Evolutionary conservation across 2,797 vertebrate genomes (phyloP).

Genomic region (Coccyzus lansbergi): DNA sequence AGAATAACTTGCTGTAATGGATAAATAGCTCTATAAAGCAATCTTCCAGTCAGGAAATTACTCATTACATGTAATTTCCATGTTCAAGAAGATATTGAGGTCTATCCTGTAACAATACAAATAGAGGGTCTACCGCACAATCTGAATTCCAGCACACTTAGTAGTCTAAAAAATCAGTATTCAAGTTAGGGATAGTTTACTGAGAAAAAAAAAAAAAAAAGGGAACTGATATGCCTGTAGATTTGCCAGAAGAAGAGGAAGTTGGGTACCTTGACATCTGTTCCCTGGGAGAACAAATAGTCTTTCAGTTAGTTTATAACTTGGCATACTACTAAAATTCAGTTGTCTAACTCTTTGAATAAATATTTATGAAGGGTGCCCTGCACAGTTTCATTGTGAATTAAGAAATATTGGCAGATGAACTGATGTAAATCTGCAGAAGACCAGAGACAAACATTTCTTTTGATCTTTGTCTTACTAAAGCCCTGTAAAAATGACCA

Average conservation of each 20-base stretch:
- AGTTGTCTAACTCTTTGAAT: constrained; percentile 64
- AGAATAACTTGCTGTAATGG: constrained; percentile 58
- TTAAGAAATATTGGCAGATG: constrained; percentile 78
- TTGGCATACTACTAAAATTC: constrained; percentile 69
- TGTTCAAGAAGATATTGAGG: constrained; percentile 41
- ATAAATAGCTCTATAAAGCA: constrained; percentile 60
- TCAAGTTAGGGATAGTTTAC: constrained; percentile 17
- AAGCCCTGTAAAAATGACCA: constrained; percentile 80
- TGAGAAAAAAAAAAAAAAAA: constrained; percentile 7
- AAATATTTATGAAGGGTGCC: constrained; percentile 75
- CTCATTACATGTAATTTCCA: constrained; percentile 65
- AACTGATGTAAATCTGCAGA: constrained; percentile 81
- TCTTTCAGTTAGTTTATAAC: constrained; percentile 66
- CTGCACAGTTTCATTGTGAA: constrained; percentile 74
- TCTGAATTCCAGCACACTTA: constrained; percentile 30
- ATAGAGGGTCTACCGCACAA: constrained; percentile 9
- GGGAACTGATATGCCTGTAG: constrained; percentile 21
- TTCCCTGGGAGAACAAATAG: constrained; percentile 65
- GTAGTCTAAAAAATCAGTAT: constrained; percentile 40
- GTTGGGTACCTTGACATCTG: constrained; percentile 48
- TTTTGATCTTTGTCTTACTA: constrained; percentile 82
- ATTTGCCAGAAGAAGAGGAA: neutral
- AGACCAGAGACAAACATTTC: constrained; percentile 79
- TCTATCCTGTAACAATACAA: constrained; percentile 56
- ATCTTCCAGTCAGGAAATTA: constrained; percentile 61